Conservation (phyloP, 2,113 vertebrate genomes). For the Apistogramma diplotaenia region DNA sequence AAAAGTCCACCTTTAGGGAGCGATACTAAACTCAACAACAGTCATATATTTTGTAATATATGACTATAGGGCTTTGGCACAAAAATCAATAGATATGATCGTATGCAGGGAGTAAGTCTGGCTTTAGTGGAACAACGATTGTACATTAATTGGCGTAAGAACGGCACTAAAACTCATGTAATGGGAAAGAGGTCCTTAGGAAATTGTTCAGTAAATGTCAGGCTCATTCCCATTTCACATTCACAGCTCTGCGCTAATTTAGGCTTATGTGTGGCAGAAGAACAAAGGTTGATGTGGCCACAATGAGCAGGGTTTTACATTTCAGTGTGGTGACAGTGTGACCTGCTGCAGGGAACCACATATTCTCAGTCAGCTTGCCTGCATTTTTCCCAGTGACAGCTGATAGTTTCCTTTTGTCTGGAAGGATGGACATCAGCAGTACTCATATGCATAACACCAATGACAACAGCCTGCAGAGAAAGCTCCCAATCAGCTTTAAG, state of each 20-base stretch:
- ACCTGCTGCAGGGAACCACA: background rate
- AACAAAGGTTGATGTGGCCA: background rate
- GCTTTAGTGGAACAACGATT: background rate
- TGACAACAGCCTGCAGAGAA: background rate
- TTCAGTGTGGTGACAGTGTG: background rate
- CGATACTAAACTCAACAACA: background rate
- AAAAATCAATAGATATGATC: background rate
- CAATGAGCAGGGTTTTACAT: background rate
- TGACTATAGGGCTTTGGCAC: background rate
- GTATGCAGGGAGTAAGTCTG: background rate
- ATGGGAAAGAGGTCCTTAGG: background rate
- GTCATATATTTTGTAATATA: background rate
- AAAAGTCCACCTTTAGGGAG: background rate
- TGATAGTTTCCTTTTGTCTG: background rate
- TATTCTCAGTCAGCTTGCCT: background rate
- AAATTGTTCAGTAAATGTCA: conserved; percentile 2
- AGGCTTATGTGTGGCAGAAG: background rate
- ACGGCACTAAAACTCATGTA: background rate
- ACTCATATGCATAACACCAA: background rate
- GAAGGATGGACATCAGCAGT: background rate
- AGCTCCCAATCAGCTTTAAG: background rate
- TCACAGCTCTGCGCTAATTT: background rate
- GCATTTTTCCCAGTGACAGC: background rate
- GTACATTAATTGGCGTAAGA: background rate
- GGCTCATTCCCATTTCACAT: background rate